Percentiles rank a stretch among this genome's conserved stretches.
Conservation (phyloP, 2,888 invertebrate species). For the Arenicola marina region DNA sequence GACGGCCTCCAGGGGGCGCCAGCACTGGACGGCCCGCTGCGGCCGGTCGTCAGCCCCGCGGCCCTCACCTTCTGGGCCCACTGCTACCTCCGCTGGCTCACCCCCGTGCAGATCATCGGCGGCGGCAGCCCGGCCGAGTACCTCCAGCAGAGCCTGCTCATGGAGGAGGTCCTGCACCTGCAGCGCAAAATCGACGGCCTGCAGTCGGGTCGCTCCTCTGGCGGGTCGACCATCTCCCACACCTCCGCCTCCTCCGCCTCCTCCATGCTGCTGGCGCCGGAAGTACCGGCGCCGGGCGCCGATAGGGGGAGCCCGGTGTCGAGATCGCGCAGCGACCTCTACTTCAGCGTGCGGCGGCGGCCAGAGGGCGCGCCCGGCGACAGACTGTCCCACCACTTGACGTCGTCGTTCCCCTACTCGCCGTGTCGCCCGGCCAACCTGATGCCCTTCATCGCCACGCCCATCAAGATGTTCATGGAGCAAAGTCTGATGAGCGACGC, state of each 20-base stretch:
- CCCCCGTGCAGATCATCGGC: conserved; percentile 75
- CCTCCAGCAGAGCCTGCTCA: conserved; percentile 59
- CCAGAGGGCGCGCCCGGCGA: too few relatives aligned
- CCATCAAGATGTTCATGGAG: neutral
- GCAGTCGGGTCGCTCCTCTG: neutral
- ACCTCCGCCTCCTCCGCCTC: neutral
- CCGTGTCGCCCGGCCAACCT: neutral
- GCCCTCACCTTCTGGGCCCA: conserved; percentile 79
- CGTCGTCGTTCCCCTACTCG: neutral
- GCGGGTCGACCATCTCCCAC: neutral
- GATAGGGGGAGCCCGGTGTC: too few relatives aligned
- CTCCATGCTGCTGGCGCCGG: too few relatives aligned
- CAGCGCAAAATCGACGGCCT: neutral
- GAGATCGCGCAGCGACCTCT: too few relatives aligned
- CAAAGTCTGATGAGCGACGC: too few relatives aligned
- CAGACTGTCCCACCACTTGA: too few relatives aligned
- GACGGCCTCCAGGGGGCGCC: too few relatives aligned
- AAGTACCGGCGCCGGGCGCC: too few relatives aligned
- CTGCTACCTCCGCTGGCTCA: conserved; percentile 89
- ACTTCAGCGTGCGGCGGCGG: too few relatives aligned
- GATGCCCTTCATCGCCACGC: neutral
- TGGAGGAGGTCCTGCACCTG: conserved; percentile 57
- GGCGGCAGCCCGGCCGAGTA: conserved; percentile 67
- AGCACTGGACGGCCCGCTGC: too few relatives aligned
- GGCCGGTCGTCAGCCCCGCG: too few relatives aligned